phyloP scores from a whole-genome alignment of 2,888 invertebrate species.

The Rhamphomyia laevipes region DNA sequence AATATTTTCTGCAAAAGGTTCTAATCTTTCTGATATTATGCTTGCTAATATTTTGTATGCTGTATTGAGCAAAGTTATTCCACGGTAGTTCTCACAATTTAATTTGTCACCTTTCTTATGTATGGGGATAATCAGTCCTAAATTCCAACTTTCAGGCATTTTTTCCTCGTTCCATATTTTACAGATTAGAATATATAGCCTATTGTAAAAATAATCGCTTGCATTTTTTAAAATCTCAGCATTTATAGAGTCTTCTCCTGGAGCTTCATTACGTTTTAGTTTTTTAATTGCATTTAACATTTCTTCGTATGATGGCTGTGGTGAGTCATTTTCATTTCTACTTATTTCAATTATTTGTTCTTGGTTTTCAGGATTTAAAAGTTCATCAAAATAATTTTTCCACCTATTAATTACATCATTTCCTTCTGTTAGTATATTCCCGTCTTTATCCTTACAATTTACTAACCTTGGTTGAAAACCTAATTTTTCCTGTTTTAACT shows the following conservation, averaged over 20 bases:
- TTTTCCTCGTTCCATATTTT: background rate
- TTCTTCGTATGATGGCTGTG: background rate
- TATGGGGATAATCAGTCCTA: too few relatives aligned
- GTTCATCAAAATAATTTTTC: too few relatives aligned
- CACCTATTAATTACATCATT: too few relatives aligned
- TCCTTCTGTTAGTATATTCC: too few relatives aligned
- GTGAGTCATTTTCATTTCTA: background rate
- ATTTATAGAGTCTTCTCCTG: background rate
- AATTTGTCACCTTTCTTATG: too few relatives aligned
- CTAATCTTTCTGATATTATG: background rate
- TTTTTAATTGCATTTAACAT: too few relatives aligned
- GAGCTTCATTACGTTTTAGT: background rate
- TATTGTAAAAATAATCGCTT: background rate
- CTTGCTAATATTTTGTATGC: background rate
- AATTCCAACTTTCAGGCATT: slow-evolving; percentile 2
- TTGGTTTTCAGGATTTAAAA: too few relatives aligned
- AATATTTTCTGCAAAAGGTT: background rate
- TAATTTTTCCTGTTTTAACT: too few relatives aligned
- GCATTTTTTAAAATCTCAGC: slow-evolving; percentile 1
- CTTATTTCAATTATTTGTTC: too few relatives aligned
- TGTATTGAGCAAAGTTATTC: background rate
- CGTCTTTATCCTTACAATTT: too few relatives aligned
- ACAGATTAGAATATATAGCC: background rate
- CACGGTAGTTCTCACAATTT: slow-evolving; percentile 1
- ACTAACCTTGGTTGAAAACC: too few relatives aligned